Percentiles rank a stretch among this genome's conserved stretches.
phyloP scores from a whole-genome alignment of 2,797 vertebrate species.

The Acridotheres tristis region DNA sequence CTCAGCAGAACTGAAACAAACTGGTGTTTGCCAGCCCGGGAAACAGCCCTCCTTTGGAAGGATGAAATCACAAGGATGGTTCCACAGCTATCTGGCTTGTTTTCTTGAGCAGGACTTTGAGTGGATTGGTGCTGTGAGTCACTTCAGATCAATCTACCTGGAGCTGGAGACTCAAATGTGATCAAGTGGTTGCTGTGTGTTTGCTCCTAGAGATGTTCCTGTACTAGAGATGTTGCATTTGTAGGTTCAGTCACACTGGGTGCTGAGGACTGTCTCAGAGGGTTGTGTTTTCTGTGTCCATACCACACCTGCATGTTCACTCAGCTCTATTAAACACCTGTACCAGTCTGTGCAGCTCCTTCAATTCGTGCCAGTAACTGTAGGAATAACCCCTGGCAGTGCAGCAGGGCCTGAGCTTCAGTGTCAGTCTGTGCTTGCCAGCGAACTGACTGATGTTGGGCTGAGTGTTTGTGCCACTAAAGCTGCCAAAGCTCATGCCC shows the following conservation, averaged over 20 bases:
- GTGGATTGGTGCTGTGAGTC: not conserved
- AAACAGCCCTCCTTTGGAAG: not conserved
- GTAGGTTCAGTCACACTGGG: not conserved
- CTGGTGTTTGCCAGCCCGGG: not conserved
- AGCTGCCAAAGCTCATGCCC: not conserved
- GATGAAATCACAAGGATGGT: not conserved
- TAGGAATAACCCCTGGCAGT: not conserved
- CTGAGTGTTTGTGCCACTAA: not conserved
- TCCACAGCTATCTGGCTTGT: not conserved
- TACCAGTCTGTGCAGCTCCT: not conserved
- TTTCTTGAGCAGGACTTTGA: not conserved
- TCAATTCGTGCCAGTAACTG: not conserved
- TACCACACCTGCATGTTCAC: not conserved
- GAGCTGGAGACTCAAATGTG: not conserved
- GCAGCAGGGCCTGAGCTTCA: not conserved
- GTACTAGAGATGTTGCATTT: not conserved
- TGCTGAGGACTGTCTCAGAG: not conserved
- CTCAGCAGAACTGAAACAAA: not conserved
- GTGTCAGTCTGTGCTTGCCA: not conserved
- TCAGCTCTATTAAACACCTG: not conserved
- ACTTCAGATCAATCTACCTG: not conserved
- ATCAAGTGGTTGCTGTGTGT: not conserved
- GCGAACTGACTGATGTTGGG: rapidly evolving
- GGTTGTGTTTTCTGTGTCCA: not conserved
- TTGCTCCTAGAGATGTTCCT: not conserved